These are phyloP conservation scores for Ganaspis brasiliensis DNA, from an alignment of 2,888 invertebrate species.

Conservation along the genomic window DNA sequence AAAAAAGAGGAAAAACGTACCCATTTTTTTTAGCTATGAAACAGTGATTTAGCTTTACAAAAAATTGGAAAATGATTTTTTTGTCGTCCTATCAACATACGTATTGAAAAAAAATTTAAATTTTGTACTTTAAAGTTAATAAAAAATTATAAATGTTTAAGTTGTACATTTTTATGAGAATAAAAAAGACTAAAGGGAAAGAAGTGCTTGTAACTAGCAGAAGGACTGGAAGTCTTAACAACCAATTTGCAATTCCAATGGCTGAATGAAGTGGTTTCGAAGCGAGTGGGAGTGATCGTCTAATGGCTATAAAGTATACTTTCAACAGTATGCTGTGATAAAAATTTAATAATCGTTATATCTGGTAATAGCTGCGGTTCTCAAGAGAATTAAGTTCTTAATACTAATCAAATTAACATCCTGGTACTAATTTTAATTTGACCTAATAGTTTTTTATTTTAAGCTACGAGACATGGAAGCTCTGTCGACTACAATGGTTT, in stretches of 20 bases:
- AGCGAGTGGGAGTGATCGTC: slow-evolving; percentile 36
- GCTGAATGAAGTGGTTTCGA: slow-evolving; percentile 14
- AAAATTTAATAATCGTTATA: slow-evolving; percentile 51
- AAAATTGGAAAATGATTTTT: no score
- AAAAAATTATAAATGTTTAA: no score
- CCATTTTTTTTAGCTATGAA: no score
- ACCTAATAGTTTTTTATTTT: background rate
- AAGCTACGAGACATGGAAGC: slow-evolving; percentile 1
- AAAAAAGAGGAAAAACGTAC: background rate
- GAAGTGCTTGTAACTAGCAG: slow-evolving; percentile 16
- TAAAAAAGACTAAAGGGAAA: background rate
- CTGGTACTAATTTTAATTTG: slow-evolving; percentile 20
- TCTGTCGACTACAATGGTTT: no score
- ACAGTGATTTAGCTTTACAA: no score
- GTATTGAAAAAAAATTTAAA: no score
- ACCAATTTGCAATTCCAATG: slow-evolving; percentile 62
- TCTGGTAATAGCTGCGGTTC: background rate
- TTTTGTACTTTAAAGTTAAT: no score
- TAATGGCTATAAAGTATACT: slow-evolving; percentile 42
- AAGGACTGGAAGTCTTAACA: slow-evolving; percentile 44
- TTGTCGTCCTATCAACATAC: no score
- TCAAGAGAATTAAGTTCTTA: background rate
- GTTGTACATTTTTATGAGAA: no score
- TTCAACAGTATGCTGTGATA: slow-evolving; percentile 47
- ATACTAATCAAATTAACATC: background rate